A percentile compares a stretch with the other conserved stretches of the same genome.
phyloP scores from a whole-genome alignment of 1,140 invertebrate genomes.

The Eumeta japonica region DNA sequence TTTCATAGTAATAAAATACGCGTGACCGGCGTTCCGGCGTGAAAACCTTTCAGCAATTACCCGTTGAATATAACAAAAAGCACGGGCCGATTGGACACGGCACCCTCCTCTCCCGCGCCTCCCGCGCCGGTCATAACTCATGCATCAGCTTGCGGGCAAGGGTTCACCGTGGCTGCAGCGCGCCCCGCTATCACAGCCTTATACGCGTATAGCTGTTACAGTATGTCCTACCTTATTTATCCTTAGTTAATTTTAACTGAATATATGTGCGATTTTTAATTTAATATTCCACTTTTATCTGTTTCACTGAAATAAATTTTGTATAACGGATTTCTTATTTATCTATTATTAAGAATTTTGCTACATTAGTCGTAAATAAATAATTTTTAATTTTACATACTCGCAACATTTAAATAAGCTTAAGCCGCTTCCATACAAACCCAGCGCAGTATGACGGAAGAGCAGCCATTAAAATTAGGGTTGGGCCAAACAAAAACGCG shows the following conservation, averaged over 20 bases:
- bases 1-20: constrained; percentile 58
- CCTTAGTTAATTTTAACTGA: too few species aligned
- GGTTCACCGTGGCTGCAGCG: constrained; percentile 43
- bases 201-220: too few species aligned
- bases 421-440: constrained; percentile 30
- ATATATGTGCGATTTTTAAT: too few species aligned
- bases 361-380: too few species aligned
- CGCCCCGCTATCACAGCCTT: constrained; percentile 28
- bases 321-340: too few species aligned
- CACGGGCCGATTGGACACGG: constrained; percentile 22
- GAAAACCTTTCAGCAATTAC: constrained; percentile 58
- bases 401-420: too few species aligned
- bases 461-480: constrained; percentile 57
- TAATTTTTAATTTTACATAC: too few species aligned
- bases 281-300: too few species aligned
- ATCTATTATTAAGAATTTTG: too few species aligned
- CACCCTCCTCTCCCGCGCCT: constrained; percentile 26
- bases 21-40: constrained; percentile 48
- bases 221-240: too few species aligned
- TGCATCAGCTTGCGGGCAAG: constrained; percentile 54
- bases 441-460: constrained; percentile 36
- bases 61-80: constrained; percentile 54
- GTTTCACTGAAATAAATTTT: too few species aligned
- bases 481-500: constrained; percentile 43
- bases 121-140: constrained; percentile 42